These are phyloP conservation scores for Apteryx mantelli DNA, from an alignment of 2,113 vertebrate genomes.

Conservation along the genomic window DNA sequence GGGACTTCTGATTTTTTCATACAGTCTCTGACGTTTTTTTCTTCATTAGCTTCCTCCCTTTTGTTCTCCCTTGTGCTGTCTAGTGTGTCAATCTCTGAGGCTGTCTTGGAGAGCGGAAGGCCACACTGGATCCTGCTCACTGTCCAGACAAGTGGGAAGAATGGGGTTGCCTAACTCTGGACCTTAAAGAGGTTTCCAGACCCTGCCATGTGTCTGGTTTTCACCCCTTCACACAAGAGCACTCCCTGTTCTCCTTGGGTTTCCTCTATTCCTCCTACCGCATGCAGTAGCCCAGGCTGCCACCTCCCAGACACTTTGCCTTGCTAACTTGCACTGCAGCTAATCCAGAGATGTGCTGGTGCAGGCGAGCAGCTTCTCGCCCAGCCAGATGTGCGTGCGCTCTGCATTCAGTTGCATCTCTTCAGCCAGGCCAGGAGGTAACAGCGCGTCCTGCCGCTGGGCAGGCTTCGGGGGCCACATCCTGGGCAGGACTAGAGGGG, in stretches of 20 bases:
- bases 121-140: not conserved
- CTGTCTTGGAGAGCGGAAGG: not conserved
- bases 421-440: too few species aligned
- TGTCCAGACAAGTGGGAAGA: not conserved
- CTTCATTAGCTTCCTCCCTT: not conserved
- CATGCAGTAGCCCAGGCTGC: not conserved
- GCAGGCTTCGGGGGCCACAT: too few species aligned
- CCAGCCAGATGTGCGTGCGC: too few species aligned
- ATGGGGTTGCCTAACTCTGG: not conserved
- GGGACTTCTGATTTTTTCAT: not conserved
- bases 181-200: not conserved
- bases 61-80: not conserved
- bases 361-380: not conserved
- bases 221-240: not conserved
- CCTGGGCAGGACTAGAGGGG: too few species aligned
- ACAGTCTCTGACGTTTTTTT: not conserved
- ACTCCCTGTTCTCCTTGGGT: not conserved
- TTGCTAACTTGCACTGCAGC: not conserved
- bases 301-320: not conserved
- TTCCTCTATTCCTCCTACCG: not conserved
- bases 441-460: too few species aligned
- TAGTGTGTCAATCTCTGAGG: rapidly evolving
- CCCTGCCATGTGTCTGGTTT: not conserved
- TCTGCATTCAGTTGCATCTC: too few species aligned
- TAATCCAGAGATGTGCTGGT: rapidly evolving